These are phyloP conservation scores for Aepyceros melampus DNA, from an alignment of 2,113 vertebrate species.

Conservation along the genomic window DNA sequence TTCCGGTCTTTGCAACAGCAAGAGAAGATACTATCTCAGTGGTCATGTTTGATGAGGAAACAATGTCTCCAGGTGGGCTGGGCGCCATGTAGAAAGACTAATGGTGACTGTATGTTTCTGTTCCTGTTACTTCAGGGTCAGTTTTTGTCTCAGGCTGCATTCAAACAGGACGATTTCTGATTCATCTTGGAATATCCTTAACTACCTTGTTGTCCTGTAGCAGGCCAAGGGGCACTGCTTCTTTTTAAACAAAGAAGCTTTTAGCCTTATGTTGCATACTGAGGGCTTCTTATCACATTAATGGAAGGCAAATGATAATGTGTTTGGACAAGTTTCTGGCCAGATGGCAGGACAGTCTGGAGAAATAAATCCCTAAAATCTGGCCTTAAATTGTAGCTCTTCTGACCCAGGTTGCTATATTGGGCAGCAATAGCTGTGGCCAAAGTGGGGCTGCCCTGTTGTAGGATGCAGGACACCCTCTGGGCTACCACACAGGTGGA, in stretches of 20 bases:
- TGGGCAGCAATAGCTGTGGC: background rate
- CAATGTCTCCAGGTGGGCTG: background rate
- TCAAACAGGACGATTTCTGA: background rate
- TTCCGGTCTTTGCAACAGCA: background rate
- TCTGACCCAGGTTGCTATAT: background rate
- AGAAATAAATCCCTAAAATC: slow-evolving; percentile 2
- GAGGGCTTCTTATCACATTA: background rate
- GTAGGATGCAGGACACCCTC: background rate
- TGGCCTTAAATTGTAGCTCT: background rate
- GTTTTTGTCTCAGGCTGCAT: background rate
- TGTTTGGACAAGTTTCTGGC: background rate
- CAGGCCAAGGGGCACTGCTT: background rate
- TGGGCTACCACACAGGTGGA: background rate
- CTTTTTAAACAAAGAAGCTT: background rate
- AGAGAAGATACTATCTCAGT: background rate
- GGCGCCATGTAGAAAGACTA: background rate
- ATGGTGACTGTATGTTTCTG: background rate
- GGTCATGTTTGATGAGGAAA: background rate
- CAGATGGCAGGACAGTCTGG: background rate
- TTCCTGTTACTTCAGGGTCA: background rate
- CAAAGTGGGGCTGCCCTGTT: background rate
- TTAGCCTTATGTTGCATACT: background rate
- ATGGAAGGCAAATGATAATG: background rate
- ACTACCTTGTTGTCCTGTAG: background rate
- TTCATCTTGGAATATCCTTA: background rate